phyloP scores from a whole-genome alignment of 2,888 invertebrate genomes.

The Hemicrepidius hirtus region DNA sequence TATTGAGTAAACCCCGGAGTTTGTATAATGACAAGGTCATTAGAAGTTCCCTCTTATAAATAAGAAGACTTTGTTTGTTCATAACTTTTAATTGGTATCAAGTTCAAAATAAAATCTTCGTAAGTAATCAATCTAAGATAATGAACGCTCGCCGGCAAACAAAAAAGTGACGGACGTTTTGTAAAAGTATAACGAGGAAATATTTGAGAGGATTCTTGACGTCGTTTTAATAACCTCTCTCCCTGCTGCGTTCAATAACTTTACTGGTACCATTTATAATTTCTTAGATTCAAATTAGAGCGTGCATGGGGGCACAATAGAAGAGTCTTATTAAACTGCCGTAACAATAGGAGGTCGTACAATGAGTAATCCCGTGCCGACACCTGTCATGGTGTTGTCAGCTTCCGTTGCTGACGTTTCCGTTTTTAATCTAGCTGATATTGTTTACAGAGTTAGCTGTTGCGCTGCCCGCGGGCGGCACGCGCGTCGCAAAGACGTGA shows the following conservation, averaged over 20 bases:
- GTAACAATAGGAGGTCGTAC: conserved; percentile 49
- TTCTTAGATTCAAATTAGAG: conserved; percentile 47
- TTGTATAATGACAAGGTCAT: conserved; percentile 42
- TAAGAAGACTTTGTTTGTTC: conserved; percentile 44
- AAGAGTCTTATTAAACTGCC: conserved; percentile 50
- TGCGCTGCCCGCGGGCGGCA: conserved; percentile 63
- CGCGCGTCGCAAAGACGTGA: conserved; percentile 63
- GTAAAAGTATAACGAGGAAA: conserved; percentile 45
- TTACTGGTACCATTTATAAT: conserved; percentile 43
- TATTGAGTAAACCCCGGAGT: conserved; percentile 47
- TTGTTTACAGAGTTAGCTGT: conserved; percentile 67
- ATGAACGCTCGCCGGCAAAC: conserved; percentile 49
- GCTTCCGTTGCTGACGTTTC: conserved; percentile 67
- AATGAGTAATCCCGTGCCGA: conserved; percentile 59
- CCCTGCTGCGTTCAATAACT: conserved; percentile 44
- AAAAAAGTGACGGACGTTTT: conserved; percentile 47
- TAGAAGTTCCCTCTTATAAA: conserved; percentile 44
- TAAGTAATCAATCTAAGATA: conserved; percentile 54
- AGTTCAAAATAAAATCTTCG: conserved; percentile 51
- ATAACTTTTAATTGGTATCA: conserved; percentile 54
- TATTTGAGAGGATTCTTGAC: conserved; percentile 42
- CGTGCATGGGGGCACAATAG: conserved; percentile 37
- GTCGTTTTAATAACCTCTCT: conserved; percentile 46
- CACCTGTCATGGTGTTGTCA: conserved; percentile 67
- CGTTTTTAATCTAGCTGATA: conserved; percentile 70